Base-by-base conservation (phyloP, 64 coral and sea anemone species). In the Trachythela sp. region DNA sequence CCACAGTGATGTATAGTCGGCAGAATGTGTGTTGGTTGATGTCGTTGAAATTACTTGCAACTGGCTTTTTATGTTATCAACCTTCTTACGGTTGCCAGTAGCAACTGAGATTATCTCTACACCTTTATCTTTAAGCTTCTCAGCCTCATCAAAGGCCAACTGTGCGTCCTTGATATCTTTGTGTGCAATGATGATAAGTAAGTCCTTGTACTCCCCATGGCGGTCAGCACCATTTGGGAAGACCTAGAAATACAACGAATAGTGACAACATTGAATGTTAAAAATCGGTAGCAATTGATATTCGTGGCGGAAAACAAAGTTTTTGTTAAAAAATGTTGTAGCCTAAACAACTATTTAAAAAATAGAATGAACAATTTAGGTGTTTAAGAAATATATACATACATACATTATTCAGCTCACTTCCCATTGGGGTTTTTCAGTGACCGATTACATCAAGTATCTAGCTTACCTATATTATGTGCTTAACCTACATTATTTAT, bases 1-100 rank as follows among this genome's bases (percentile, higher is more conserved):
- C 75, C 75, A 80, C 20, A 80, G 37, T 80, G 75, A 80, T 9
- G 37, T 35, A 22, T 80, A 80, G 33, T 80, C 75, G 31, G 75
- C 37, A 8, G 75, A 37, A 36, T 80, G 75, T 29, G 37, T 39
- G 75, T 80, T 80, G 9, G 75, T 80, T 18, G 75, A 39, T 1
- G 75, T 39, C 13, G 75, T 37, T 37, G 75, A 80, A 29, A 80
- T 35, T 4, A 80, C 75, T 80, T 80, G 33, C 15, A 80, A 39
- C 30, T 35, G 33, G 13, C 31, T 37, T 37, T 35, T 80, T 30
- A 80, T 22, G 31, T 10, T 35, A 13, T 80, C 75, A 10, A 80
- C 13, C 33, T 13, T 39, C 30, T 80, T 80, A 8, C 37, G 31
- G 37, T 80, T 35, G 14, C 75, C 75, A 37, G 75, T 80, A 1